Base-by-base conservation (phyloP, 2,888 invertebrate species). In the Sympetrum striolatum region DNA sequence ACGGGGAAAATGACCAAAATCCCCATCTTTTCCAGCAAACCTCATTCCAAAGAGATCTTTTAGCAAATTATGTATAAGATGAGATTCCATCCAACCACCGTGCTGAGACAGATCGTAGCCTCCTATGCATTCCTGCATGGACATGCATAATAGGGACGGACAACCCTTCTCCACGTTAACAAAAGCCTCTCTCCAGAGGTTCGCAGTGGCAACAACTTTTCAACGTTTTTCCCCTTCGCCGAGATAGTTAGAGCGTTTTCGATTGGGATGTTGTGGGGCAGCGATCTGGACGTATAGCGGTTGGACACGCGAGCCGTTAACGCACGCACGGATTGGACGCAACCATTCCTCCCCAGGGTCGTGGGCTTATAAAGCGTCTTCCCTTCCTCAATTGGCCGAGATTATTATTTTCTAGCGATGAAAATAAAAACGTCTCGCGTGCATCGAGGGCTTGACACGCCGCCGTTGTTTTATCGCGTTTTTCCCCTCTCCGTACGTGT, bases 361-460 rank as follows among this genome's bases (percentile, higher is more conserved):
- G 64, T 22, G 25, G 64, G 18, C 22, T 25, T 64, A n/a, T 64
- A 64, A 64, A 64, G 8, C 25, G 64, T n/a, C 60, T 18, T n/a
- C 60, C n/a, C 60, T 4, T n/a, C 18, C 64, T 64, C 64, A 64
- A 64, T 64, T 64, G 64, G 64, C 64, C 64, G 64, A 64, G 64
- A 64, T 64, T 64, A 64, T 64, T 64, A 64, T 64, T 64, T 64
- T 64, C 64, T 64, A 14, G 18, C 31, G 53, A 48, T 48, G n/a
- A 53, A 81, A 25, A 81, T 58, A 60, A 58, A 82, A 82, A 82
- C 53, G 53, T 31, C 31, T 82, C 35, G 82, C 82, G 82, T 82
- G 82, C 35, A 31, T 22, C 18, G 58, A 31, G 58, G 58, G 53
- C 35, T 58, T 82, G 35, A 60, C 82, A 58, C 58, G 82, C 58